Percentiles rank a stretch among this genome's conserved stretches.
Conservation (phyloP, 2,888 invertebrate genomes). For the Antheraea yamamai region DNA sequence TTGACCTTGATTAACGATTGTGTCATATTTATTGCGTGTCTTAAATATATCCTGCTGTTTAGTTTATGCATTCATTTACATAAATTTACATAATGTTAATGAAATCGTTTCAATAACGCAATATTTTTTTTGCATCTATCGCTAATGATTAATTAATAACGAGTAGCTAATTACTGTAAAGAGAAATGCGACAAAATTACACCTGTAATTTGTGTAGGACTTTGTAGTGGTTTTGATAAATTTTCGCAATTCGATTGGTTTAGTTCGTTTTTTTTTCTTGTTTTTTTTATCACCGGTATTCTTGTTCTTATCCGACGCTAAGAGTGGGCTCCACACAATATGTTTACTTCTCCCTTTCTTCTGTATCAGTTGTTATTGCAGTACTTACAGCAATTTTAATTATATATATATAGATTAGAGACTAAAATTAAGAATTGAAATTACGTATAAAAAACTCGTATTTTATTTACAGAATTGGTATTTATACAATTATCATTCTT, state of each 20-base stretch:
- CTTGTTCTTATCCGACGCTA: no score
- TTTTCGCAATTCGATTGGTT: neutral
- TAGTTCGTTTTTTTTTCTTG: neutral
- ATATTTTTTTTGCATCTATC: neutral
- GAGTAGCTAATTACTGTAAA: neutral
- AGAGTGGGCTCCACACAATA: no score
- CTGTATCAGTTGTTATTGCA: no score
- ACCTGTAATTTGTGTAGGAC: neutral
- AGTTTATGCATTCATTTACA: neutral
- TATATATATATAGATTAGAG: no score
- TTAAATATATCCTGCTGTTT: constrained; percentile 7
- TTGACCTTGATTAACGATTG: constrained; percentile 13
- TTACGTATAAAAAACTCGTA: no score
- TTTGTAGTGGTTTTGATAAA: neutral
- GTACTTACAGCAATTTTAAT: no score
- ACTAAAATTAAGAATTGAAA: no score
- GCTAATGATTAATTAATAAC: neutral
- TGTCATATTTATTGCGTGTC: constrained; percentile 15
- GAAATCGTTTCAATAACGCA: neutral
- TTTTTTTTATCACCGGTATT: neutral
- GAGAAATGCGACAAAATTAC: neutral
- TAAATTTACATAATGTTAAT: constrained; percentile 11
- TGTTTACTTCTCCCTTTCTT: no score
- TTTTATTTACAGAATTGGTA: no score
- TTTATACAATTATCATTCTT: no score